Conservation (phyloP, 2,113 vertebrate genomes). For the Sisor rabdophorus region DNA sequence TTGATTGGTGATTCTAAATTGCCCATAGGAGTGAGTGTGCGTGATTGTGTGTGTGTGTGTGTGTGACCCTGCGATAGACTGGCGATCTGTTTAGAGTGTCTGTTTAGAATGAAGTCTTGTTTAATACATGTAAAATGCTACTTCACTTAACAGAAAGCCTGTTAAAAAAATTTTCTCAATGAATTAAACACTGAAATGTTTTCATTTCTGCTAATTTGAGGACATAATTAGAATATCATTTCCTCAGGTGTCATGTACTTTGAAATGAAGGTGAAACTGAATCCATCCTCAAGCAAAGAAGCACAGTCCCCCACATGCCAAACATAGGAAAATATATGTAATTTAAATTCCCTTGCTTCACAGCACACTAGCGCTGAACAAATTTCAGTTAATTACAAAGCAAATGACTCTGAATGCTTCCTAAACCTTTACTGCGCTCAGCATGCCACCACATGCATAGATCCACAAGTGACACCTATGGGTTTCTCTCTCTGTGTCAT, state of each 20-base stretch:
- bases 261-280: constrained; percentile 63
- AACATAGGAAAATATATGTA: constrained; percentile 42
- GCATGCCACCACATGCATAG: constrained; percentile 53
- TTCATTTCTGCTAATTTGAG: constrained; percentile 62
- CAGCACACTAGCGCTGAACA: constrained; percentile 66
- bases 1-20: too few relatives aligned
- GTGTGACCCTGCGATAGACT: too few relatives aligned
- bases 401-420: constrained; percentile 68
- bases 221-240: constrained; percentile 64
- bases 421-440: constrained; percentile 69
- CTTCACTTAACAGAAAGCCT: constrained; percentile 42
- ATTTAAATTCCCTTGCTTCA: constrained; percentile 53
- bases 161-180: constrained; percentile 66
- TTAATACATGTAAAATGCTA: background rate
- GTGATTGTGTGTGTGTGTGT: too few relatives aligned
- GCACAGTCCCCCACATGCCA: constrained; percentile 47
- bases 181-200: constrained; percentile 62
- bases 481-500: constrained; percentile 36
- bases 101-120: too few relatives aligned
- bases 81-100: too few relatives aligned
- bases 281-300: constrained; percentile 43
- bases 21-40: too few relatives aligned
- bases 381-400: constrained; percentile 72
- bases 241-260: constrained; percentile 70
- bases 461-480: constrained; percentile 55